Evolutionary conservation across 1,140 invertebrate genomes (phyloP), one percentile per base, ranked within the genome.

Genomic region (Drosophila seguyi): DNA sequence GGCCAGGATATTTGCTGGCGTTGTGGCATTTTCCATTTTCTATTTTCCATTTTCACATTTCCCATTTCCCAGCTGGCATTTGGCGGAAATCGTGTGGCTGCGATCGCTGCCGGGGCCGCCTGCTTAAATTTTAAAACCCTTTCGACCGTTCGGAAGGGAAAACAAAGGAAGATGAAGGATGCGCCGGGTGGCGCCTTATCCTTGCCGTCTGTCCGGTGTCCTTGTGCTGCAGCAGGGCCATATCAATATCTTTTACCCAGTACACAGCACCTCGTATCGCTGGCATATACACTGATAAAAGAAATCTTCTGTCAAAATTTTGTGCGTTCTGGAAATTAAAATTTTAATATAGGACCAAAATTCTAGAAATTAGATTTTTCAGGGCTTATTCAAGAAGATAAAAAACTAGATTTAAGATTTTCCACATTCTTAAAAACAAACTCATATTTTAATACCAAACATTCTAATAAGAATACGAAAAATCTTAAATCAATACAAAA

Each of bases 11-110:
- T 47, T 39, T 47, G 38, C n/a, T 14, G 27, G 18, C 14, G 20
- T 29, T 55, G 20, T 22, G 50, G 31, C 50, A 53, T 22, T 53
- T 53, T 22, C 50, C 63, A 59, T 52, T 61, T 27, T 16, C 44
- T 34, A 61, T 60, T 65, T 11, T 25, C 25, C 65, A 50, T 63
- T 68, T 65, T 7, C n/a, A 41, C 53, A 81, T 81, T 80, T 76
- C 47, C 48, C 62, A 59, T 52, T 50, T 18, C 47, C 79, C 56
- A 78, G 47, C 22, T 80, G 67, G 45, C 59, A 72, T 75, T 82
- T 67, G 60, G 75, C 75, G 83, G 79, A 87, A 88, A 83, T 88
- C 71, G 63, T 76, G 79, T 85, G 79, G 67, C 63, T 59, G 36
- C 47, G 80, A 71, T 66, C 48, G 68, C 39, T 5, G 38, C 18